These are phyloP conservation scores for Cololabis saira DNA, from an alignment of 2,113 vertebrate genomes.

Conservation along the genomic window DNA sequence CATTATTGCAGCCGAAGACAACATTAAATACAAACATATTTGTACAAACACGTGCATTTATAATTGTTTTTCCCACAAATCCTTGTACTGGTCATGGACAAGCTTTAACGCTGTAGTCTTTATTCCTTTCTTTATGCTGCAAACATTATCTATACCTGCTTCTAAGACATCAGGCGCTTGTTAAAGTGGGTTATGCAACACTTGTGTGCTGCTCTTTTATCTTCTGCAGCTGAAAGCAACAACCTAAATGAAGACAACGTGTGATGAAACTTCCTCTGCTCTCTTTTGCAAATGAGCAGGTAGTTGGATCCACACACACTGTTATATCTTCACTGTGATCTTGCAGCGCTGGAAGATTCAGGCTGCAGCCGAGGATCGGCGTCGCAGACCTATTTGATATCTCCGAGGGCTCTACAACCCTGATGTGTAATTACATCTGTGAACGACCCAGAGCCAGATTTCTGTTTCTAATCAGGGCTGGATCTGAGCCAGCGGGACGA, in stretches of 20 bases:
- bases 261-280: neutral
- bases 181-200: neutral
- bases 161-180: neutral
- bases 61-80: no score
- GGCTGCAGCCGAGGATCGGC: neutral
- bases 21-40: no score
- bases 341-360: neutral
- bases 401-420: neutral
- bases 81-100: no score
- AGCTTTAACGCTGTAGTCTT: neutral
- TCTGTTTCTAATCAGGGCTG: conserved; percentile 11
- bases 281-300: neutral
- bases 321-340: neutral
- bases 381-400: neutral
- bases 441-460: conserved; percentile 4
- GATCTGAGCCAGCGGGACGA: conserved; percentile 11
- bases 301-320: neutral
- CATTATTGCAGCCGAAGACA: no score
- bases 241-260: neutral
- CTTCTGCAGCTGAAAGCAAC: neutral
- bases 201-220: neutral
- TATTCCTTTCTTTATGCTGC: neutral
- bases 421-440: conserved; percentile 10
- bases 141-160: neutral
- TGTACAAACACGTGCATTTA: no score